Conservation (phyloP, 2,797 vertebrate genomes). For the Valencia hispanica region DNA sequence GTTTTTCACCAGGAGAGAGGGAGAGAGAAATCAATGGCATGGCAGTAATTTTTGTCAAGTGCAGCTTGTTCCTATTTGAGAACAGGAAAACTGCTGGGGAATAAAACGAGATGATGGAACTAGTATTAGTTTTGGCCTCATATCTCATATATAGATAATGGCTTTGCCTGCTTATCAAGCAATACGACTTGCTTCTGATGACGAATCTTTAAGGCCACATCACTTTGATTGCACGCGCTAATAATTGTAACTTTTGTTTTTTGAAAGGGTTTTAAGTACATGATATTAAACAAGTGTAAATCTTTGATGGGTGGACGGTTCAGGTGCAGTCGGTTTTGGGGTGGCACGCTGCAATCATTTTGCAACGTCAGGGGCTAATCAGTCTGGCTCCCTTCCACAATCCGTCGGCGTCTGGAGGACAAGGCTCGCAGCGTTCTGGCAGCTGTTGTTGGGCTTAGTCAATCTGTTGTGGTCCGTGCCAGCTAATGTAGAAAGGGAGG, state of each 20-base stretch:
- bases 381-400: slow-evolving; percentile 69
- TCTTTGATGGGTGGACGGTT: slow-evolving; percentile 33
- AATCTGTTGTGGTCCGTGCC: slow-evolving; percentile 64
- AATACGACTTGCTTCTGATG: background rate
- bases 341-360: slow-evolving; percentile 59
- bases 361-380: slow-evolving; percentile 68
- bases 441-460: slow-evolving; percentile 73
- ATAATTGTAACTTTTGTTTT: background rate
- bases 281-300: slow-evolving; percentile 17
- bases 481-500: slow-evolving; percentile 25
- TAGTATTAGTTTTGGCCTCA: slow-evolving; percentile 39
- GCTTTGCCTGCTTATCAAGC: slow-evolving; percentile 27
- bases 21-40: slow-evolving; percentile 38
- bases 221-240: slow-evolving; percentile 17
- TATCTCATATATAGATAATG: slow-evolving; percentile 29
- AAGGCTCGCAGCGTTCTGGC: slow-evolving; percentile 63
- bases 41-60: slow-evolving; percentile 41
- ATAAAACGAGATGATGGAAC: slow-evolving; percentile 11
- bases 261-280: background rate
- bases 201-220: background rate
- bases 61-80: slow-evolving; percentile 26
- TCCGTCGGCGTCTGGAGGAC: slow-evolving; percentile 72
- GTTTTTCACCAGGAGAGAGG: slow-evolving; percentile 6
- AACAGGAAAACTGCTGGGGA: slow-evolving; percentile 22
- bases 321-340: slow-evolving; percentile 51